Percentiles rank a stretch among this genome's conserved stretches.
These are phyloP conservation scores for Echinarachnius parma DNA, from an alignment of 53 echinoderm and acorn worm genomes.

Conservation along the genomic window DNA sequence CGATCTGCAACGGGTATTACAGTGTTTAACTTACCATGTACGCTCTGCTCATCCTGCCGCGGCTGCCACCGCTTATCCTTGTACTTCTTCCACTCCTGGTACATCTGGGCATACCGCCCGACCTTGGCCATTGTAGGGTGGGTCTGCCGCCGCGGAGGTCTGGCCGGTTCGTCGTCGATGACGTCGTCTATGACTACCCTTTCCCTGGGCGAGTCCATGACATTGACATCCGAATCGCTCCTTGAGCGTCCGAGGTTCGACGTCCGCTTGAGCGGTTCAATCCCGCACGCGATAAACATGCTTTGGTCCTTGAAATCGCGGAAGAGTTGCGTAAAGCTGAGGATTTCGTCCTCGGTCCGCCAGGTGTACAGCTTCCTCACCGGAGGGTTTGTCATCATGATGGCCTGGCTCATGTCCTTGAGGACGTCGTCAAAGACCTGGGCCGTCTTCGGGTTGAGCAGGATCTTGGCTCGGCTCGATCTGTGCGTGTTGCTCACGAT, in stretches of 20 bases:
- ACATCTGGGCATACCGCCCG: slow-evolving; percentile 48
- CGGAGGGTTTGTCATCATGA: slow-evolving; percentile 74
- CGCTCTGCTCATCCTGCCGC: slow-evolving; percentile 25
- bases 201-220: background rate
- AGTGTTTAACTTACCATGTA: too few relatives aligned
- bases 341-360: slow-evolving; percentile 87
- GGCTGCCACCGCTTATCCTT: slow-evolving; percentile 29
- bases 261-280: slow-evolving; percentile 67
- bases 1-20: too few relatives aligned
- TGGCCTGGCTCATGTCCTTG: slow-evolving; percentile 74
- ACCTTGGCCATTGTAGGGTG: slow-evolving; percentile 40
- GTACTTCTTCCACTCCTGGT: slow-evolving; percentile 52
- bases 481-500: slow-evolving; percentile 91
- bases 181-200: slow-evolving; percentile 27
- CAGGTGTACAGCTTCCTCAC: slow-evolving; percentile 82
- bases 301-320: slow-evolving; percentile 85
- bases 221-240: slow-evolving; percentile 24
- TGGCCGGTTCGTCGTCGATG: slow-evolving; percentile 14
- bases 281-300: slow-evolving; percentile 89
- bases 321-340: slow-evolving; percentile 91
- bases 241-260: slow-evolving; percentile 47
- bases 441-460: slow-evolving; percentile 86
- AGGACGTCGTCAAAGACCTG: slow-evolving; percentile 87
- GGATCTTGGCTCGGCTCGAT: slow-evolving; percentile 75
- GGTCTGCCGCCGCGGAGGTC: background rate